Conservation (phyloP, 2,888 invertebrate genomes). For the Glyphotaelius pellucidus region DNA sequence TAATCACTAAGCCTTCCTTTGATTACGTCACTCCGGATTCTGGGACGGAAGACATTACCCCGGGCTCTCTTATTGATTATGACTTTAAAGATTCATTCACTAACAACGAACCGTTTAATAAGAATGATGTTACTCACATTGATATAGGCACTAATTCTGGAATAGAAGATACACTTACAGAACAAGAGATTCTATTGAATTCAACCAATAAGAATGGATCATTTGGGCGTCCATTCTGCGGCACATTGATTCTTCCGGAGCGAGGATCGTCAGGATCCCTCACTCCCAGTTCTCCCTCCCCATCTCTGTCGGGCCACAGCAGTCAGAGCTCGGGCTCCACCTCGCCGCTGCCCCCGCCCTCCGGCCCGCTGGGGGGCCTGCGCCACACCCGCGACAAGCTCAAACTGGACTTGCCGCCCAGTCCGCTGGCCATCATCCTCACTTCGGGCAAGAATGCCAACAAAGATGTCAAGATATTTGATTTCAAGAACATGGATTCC, state of each 20-base stretch:
- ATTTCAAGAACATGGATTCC: constrained; percentile 64
- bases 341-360: constrained; percentile 65
- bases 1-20: constrained; percentile 70
- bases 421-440: constrained; percentile 76
- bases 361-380: constrained; percentile 79
- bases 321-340: constrained; percentile 67
- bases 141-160: constrained; percentile 18
- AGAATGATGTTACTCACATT: constrained; percentile 9
- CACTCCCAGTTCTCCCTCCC: constrained; percentile 73
- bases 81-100: constrained; percentile 65
- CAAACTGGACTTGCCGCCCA: constrained; percentile 83
- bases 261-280: constrained; percentile 75
- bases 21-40: constrained; percentile 80
- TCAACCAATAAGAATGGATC: constrained; percentile 33
- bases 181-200: constrained; percentile 50
- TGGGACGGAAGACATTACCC: constrained; percentile 80
- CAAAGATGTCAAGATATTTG: constrained; percentile 63
- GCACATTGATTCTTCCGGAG: constrained; percentile 71
- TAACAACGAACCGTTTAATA: constrained; percentile 21
- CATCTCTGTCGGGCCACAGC: constrained; percentile 70
- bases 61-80: constrained; percentile 70
- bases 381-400: constrained; percentile 85
- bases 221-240: constrained; percentile 59
- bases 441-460: constrained; percentile 69
- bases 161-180: constrained; percentile 22